These are phyloP conservation scores for Parazoanthus darwini DNA, from an alignment of 92 coral and sea anemone species.

Conservation along the genomic window DNA sequence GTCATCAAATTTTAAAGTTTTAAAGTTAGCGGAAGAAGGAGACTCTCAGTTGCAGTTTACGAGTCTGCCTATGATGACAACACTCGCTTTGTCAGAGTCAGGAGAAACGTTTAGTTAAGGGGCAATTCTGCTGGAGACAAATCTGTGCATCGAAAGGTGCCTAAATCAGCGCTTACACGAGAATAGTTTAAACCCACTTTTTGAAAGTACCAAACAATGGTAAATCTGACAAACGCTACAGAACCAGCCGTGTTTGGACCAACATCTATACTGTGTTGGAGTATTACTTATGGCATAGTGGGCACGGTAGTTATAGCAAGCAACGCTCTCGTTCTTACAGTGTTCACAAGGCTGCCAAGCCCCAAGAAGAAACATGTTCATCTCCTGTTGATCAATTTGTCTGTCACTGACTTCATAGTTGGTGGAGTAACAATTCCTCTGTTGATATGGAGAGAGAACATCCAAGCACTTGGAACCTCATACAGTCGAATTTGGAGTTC, in stretches of 20 bases:
- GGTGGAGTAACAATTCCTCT: neutral
- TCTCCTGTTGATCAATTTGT: conserved; percentile 1
- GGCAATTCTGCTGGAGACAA: neutral
- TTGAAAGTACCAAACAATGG: neutral
- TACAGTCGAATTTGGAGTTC: neutral
- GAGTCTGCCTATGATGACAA: neutral
- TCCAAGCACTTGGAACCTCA: neutral
- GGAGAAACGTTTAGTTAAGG: neutral
- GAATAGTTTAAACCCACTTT: neutral
- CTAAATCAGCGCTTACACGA: neutral
- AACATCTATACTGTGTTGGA: neutral
- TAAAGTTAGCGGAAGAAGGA: neutral
- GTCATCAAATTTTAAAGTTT: neutral
- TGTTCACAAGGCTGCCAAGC: neutral
- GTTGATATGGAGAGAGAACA: neutral
- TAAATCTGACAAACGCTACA: neutral
- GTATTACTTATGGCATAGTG: neutral
- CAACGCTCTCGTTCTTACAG: neutral
- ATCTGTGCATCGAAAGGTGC: neutral
- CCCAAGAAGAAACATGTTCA: neutral
- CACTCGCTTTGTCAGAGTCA: neutral
- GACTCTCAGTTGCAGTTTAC: neutral
- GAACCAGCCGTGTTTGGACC: neutral
- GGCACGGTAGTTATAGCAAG: neutral
- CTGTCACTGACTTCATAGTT: neutral